Evolutionary conservation across 2,113 vertebrate genomes (phyloP), one percentile per base, ranked within the genome.

Genomic region (Perca schrenkii): DNA sequence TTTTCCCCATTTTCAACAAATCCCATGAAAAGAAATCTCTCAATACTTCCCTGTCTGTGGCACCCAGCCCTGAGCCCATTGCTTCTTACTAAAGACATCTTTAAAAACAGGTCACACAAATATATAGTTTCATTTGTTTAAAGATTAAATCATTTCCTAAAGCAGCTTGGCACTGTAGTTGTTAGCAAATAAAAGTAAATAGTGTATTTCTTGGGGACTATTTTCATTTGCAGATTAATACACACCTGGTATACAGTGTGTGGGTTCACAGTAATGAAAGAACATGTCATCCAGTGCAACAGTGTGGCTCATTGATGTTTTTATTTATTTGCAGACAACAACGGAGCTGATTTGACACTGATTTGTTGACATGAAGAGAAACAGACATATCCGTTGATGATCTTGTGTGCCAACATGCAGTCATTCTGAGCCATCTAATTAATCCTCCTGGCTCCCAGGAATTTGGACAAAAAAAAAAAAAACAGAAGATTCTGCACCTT

Each of bases 21-120:
- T 40, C 19, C 17, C 8, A 34, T 57, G 25, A 49, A 68, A 67
- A 50, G 19, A 57, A 53, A 54, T 11, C 43, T 49, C n/a, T 28
- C 14, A 0, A 47, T 19, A 15, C 31, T 31, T 68, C 17, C 3
- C 66, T 21, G 28, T n/a, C 28, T n/a, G 66, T 14, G 11, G n/a
- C 31, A 6, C 31, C 4, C 52, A 16, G 21, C 28, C 31, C 13
- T 2, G 11, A 25, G 4, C 14, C 66, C 6, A 21, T 4, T 54
- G 34, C 6, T 67, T 46, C 50, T 6, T 12, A 34, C 34, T 56
- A 22, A 54, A 31, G 3, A 56, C 1, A 53, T 49, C 6, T 47
- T 62, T 54, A 63, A 69, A 69, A 36, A 36, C 28, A 69, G 28
- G 11, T 53, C 49, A 15, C 49, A 15, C 50, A 69, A 36, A 69